Percentiles rank a stretch among this genome's conserved stretches.
Evolutionary conservation across 2,888 invertebrate genomes (phyloP).

Genomic region (Oligia strigilis): DNA sequence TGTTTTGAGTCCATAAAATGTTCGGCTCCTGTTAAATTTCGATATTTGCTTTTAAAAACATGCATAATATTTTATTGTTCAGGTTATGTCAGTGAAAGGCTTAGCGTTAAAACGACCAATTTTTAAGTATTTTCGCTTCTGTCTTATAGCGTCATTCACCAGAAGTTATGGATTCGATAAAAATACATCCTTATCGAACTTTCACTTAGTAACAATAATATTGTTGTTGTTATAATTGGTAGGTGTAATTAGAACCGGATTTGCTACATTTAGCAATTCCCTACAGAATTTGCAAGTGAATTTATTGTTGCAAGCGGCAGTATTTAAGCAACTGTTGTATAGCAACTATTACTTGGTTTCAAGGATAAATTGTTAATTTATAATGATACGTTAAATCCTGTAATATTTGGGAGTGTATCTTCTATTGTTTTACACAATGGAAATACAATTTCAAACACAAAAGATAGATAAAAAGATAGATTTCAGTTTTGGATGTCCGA

Average conservation of each 20-base stretch:
- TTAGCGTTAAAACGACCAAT: neutral
- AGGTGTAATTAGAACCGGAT: constrained; percentile 34
- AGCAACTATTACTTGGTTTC: constrained; percentile 46
- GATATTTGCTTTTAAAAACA: constrained; percentile 3
- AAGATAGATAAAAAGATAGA: neutral
- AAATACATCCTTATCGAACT: constrained; percentile 6
- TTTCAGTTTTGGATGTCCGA: neutral
- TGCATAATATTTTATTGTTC: neutral
- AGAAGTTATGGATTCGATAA: neutral
- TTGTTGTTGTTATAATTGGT: constrained; percentile 14
- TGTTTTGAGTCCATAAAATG: neutral
- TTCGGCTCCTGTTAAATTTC: neutral
- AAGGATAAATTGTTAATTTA: constrained; percentile 37
- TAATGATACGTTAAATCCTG: neutral
- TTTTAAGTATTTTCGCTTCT: neutral
- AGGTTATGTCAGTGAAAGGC: constrained; percentile 16
- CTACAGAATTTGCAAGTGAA: constrained; percentile 28
- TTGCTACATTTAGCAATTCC: constrained; percentile 28
- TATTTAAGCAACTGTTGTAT: constrained; percentile 27
- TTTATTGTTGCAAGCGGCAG: constrained; percentile 15
- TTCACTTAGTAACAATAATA: constrained; percentile 29
- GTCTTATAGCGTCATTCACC: neutral
- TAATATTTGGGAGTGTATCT: neutral
- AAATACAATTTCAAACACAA: neutral
- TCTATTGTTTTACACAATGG: constrained; percentile 8